phyloP scores from a whole-genome alignment of 2,113 vertebrate species.

The Gasterosteus nipponicus region DNA sequence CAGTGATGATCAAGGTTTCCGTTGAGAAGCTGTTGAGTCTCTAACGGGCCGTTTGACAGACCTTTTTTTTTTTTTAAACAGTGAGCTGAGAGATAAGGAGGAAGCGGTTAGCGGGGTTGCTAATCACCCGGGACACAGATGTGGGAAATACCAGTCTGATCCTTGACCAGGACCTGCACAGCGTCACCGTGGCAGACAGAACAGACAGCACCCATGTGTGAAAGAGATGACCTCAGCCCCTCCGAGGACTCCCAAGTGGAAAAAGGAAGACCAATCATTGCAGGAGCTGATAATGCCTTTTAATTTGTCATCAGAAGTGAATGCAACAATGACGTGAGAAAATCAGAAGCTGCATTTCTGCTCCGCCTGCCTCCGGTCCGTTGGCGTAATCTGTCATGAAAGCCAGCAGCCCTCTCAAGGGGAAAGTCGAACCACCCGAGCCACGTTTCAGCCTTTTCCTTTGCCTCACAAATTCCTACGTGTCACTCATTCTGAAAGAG shows the following conservation, averaged over 20 bases:
- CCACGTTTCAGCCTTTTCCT: slow-evolving; percentile 68
- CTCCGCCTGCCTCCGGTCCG: slow-evolving; percentile 26
- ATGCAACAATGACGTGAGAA: slow-evolving; percentile 18
- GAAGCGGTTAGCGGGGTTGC: slow-evolving; percentile 43
- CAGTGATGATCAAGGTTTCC: neutral
- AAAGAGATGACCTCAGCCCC: slow-evolving; percentile 68
- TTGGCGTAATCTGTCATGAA: slow-evolving; percentile 39
- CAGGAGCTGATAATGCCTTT: slow-evolving; percentile 35
- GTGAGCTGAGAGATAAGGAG: slow-evolving; percentile 66
- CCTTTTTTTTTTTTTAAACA: slow-evolving; percentile 35
- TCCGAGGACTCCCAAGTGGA: slow-evolving; percentile 17
- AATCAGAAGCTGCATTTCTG: slow-evolving; percentile 25
- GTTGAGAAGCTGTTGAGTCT: neutral
- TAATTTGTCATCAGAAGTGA: slow-evolving; percentile 45
- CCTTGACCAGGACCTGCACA: slow-evolving; percentile 57
- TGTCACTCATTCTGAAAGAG: slow-evolving; percentile 77
- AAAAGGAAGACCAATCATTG: slow-evolving; percentile 32
- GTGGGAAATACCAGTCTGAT: slow-evolving; percentile 63
- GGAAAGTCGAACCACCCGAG: slow-evolving; percentile 64
- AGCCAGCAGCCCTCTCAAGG: slow-evolving; percentile 35
- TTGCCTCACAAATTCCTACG: slow-evolving; percentile 74
- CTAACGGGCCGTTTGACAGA: slow-evolving; percentile 9
- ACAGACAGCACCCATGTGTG: slow-evolving; percentile 66
- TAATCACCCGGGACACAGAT: slow-evolving; percentile 67
- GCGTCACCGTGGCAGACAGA: slow-evolving; percentile 60